These are phyloP conservation scores for Cydia amplana DNA, from an alignment of 1,140 invertebrate species.

Conservation along the genomic window DNA sequence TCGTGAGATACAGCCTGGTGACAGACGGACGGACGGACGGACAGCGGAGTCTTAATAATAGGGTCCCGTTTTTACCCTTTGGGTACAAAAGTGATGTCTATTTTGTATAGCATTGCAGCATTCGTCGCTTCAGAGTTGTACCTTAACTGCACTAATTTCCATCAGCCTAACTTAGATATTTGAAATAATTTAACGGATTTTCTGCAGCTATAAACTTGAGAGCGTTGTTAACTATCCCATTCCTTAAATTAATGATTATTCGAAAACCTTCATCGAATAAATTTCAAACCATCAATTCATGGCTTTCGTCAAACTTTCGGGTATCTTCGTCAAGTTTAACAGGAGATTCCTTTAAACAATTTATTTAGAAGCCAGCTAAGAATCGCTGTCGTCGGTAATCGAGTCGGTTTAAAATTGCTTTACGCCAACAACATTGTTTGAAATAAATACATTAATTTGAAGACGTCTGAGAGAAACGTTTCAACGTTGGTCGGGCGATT, in stretches of 20 bases:
- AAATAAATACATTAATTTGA: slow-evolving; percentile 32
- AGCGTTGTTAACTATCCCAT: neutral
- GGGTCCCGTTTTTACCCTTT: too few species aligned
- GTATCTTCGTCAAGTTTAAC: slow-evolving; percentile 20
- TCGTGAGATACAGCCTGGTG: too few species aligned
- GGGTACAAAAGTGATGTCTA: too few species aligned
- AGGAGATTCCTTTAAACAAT: slow-evolving; percentile 25
- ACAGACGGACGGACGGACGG: too few species aligned
- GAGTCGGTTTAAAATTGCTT: slow-evolving; percentile 26
- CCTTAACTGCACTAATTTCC: too few species aligned
- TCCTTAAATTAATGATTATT: slow-evolving; percentile 3
- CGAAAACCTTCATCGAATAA: neutral
- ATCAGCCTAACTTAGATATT: neutral
- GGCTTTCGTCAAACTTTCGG: slow-evolving; percentile 20
- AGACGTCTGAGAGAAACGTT: slow-evolving; percentile 26
- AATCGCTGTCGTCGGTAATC: slow-evolving; percentile 23
- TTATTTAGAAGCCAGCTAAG: slow-evolving; percentile 23
- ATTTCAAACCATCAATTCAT: slow-evolving; percentile 8
- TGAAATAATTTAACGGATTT: neutral
- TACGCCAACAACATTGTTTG: slow-evolving; percentile 13
- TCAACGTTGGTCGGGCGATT: slow-evolving; percentile 21
- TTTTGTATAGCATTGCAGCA: too few species aligned
- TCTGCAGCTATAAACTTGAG: neutral
- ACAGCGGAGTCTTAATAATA: too few species aligned
- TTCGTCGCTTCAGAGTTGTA: too few species aligned